Base-by-base conservation (phyloP, 2,888 invertebrate genomes). In the Vandiemenella viatica region DNA sequence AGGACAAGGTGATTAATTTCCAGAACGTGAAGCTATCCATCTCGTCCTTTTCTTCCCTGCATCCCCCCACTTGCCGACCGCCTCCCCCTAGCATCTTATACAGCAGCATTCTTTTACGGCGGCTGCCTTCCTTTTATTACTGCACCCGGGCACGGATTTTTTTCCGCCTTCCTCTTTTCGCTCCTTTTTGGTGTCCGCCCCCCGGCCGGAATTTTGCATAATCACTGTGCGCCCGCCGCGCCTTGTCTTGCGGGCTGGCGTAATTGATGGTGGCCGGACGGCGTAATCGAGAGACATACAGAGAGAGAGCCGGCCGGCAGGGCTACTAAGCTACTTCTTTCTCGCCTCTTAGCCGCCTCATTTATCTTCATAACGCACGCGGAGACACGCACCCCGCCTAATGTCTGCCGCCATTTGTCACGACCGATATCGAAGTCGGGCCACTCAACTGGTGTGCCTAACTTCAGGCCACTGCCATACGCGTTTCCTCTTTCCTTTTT, bases 11-110 rank as follows among this genome's bases (percentile, higher is more conserved):
- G 49, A 49, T 49, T 49, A 49, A 49, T 49, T 49, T 49, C 40
- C 38, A 37, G 45, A 49, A 45, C 49, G 50, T 42, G 42, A 38
- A 46, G 50, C 46, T 46, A 50, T 50, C 50, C 50, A 50, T 49
- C 49, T 45, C 44, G 15, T 37, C 32, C 32, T 32, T 32, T n/a
- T n/a, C n/a, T n/a, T n/a, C 18, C 44, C n/a, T n/a, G n/a, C n/a
- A n/a, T n/a, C n/a, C n/a, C n/a, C n/a, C n/a, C n/a, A n/a, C n/a
- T n/a, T n/a, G n/a, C 32, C 32, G 3, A 10, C n/a, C 32, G 10
- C 42, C 8, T 20, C 20, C 18, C 8, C n/a, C 42, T 20, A 18
- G 10, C 42, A 18, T 20, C 19, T 42, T 42, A 15, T 23, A 21
- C 42, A 22, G 41, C 19, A 41, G 21, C 23, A 47, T 47, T 47